Conservation (phyloP, 2,888 invertebrate genomes). For the Torymus texanus region DNA sequence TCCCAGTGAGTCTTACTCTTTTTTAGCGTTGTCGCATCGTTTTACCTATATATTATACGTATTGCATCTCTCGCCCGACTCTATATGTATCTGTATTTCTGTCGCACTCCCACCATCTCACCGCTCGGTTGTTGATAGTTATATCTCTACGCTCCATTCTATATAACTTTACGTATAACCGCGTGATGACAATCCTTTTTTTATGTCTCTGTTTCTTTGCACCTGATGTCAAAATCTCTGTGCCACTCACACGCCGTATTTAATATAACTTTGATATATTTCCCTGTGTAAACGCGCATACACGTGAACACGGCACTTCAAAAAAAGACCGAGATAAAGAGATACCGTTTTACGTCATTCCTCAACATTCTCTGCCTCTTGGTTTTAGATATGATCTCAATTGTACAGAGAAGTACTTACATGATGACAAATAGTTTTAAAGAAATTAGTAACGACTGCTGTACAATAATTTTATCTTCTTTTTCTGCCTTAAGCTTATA, state of each 20-base stretch:
- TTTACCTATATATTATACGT: too few relatives aligned
- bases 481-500: neutral
- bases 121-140: neutral
- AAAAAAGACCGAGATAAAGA: constrained; percentile 33
- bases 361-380: neutral
- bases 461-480: constrained; percentile 6
- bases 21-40: too few relatives aligned
- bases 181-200: too few relatives aligned
- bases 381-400: constrained; percentile 32
- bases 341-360: constrained; percentile 49
- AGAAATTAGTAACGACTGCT: constrained; percentile 7
- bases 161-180: too few relatives aligned
- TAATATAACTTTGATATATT: neutral
- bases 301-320: neutral
- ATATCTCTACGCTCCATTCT: neutral
- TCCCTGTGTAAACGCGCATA: neutral
- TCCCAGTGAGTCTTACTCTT: constrained; percentile 36
- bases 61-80: too few relatives aligned
- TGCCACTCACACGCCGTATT: too few relatives aligned
- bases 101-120: neutral
- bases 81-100: neutral
- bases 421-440: constrained; percentile 20
- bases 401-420: constrained; percentile 3
- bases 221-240: too few relatives aligned
- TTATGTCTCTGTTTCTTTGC: too few relatives aligned